phyloP scores from a whole-genome alignment of 1,140 invertebrate genomes.

The Belonocnema kinseyi region DNA sequence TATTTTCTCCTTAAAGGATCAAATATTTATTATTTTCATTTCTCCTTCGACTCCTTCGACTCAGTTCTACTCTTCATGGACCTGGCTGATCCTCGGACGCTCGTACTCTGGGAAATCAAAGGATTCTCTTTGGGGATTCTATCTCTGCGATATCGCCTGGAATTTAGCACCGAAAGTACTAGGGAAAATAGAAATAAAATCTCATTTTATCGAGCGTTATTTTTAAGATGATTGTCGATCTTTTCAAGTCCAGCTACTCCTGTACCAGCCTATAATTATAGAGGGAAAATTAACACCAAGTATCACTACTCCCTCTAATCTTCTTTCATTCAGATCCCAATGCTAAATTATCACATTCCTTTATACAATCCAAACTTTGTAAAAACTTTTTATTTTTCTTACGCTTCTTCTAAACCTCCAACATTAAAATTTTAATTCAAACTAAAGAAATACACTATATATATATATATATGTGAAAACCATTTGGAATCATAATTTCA shows the following conservation, averaged over 20 bases:
- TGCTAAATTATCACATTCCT: neutral
- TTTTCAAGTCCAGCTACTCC: neutral
- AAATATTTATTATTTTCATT: neutral
- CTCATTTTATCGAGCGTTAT: neutral
- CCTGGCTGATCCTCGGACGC: neutral
- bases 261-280: neutral
- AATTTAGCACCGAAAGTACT: neutral
- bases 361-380: neutral
- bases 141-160: neutral
- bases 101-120: constrained; percentile 15
- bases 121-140: neutral
- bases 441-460: no score
- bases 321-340: neutral
- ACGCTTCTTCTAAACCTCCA: neutral
- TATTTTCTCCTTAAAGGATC: neutral
- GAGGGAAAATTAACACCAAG: neutral
- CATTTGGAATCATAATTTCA: neutral
- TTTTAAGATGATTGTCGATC: neutral
- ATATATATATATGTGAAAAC: neutral
- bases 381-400: neutral
- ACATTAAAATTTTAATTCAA: no score
- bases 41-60: neutral
- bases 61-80: constrained; percentile 21
- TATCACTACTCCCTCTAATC: neutral
- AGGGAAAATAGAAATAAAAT: neutral